Base-by-base conservation (phyloP, 2,113 vertebrate species). In the Epinephelus fuscoguttatus region DNA sequence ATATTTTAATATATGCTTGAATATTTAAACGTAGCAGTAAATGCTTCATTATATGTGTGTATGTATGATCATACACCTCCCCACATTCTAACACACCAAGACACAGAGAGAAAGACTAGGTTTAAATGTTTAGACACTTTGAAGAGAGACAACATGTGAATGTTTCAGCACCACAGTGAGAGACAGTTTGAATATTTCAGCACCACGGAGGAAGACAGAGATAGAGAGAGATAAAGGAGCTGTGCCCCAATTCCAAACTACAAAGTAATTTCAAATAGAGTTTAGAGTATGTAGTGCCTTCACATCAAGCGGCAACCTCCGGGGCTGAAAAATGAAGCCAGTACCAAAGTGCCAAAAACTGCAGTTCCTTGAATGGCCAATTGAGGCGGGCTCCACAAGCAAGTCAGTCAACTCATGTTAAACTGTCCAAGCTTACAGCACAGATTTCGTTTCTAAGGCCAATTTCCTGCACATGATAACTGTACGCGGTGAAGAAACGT, bases 111-210 rank as follows among this genome's bases (percentile, higher is more conserved):
- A 64, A 68, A 68, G 42, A 45, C 42, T 9, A 45, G n/a, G 6
- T 72, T 59, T 70, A 53, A 72, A 59, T 70, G 37, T 71, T 62
- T 67, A 30, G 59, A 63, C 7, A 2, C 47, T 1, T 9, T 0
- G 2, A 45, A n/a, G 63, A 55, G 19, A 88, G 42, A 27, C 56
- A 27, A 21, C 12, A 0, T 73, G 69, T 84, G 55, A 91, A 82
- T 86, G 70, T 91, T 86, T 89, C 37, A 85, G 70, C 64, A 68
- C 71, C 45, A 25, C 6, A 6, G 61, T 69, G 55, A 79, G 59
- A 30, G 61, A 37, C 67, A 30, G 66, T 75, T 59, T 84, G 74
- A 90, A 85, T 92, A 77, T 89, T 90, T 87, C 75, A 89, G 59
- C 50, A 78, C 55, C 25, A 10, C 0, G 25, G 62, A 79, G 77